Evolutionary conservation across 2,797 vertebrate species (phyloP), one percentile per base, ranked within the genome.

Genomic region (Oophaga sylvatica): DNA sequence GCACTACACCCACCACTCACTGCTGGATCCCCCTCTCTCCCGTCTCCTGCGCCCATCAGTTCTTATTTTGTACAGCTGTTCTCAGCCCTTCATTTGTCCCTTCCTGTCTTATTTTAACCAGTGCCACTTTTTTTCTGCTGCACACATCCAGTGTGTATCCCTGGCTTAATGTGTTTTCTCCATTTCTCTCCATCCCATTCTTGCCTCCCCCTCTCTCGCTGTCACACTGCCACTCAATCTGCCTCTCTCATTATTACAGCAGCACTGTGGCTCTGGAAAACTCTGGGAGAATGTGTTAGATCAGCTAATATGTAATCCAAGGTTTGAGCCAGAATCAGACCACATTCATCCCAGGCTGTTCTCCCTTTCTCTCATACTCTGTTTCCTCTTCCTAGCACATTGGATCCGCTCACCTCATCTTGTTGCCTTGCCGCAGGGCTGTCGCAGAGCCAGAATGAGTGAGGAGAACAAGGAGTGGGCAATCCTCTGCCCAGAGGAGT

Each of bases 401-500:
- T 67, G 0, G 13, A 90, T 60, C 81, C 77, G 71, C 76, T 82
- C 84, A 35, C 62, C 84, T 57, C 45, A 20, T 90, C 90, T 19
- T 87, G 76, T 68, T 53, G 83, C 83, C 71, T 87, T 79, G 81
- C 81, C 20, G 75, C 89, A 90, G 65, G 84, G 90, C 83, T 60
- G 85, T 87, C 88, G 87, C 88, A 87, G 81, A 68, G 56, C 80
- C 87, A 89, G 84, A 17, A 89, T 89, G 88, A 91, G 92, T 88
- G 91, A 92, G 89, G 94, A 95, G 93, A 94, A 92, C 93, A 96
- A 95, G 92, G 96, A 97, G 84, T 95, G 91, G 92, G 93, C 92
- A 86, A 92, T 92, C 1, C 91, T 98, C 90, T 97, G 95, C 94
- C 96, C 97, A 12, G 94, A 95, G 91, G 96, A 98, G 93, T 98